Base-by-base conservation (phyloP, 2,797 vertebrate genomes). In the Botia kubotai region DNA sequence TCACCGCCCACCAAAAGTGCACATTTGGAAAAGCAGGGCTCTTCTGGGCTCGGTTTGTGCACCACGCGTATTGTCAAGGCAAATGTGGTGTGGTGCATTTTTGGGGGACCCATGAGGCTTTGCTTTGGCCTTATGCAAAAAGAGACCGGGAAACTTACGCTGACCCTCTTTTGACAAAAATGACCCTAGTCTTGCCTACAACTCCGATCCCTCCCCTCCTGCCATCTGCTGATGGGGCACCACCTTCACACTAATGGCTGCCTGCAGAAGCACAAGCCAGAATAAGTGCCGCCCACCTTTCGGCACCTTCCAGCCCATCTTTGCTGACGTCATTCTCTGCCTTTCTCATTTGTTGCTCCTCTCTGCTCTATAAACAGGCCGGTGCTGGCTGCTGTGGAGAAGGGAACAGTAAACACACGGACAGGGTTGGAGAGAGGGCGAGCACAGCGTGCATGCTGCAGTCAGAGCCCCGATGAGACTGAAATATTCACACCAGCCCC, bases 401-500 rank as follows among this genome's bases (percentile, higher is more conserved):
- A 82, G 58, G 48, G 70, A 73, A 80, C 72, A 73, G 62, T 72
- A 72, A 80, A 84, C 77, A 82, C 75, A 70, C 14, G 13, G 29
- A 75, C 19, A 79, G 55, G 72, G 82, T 77, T 82, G 70, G 82
- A 46, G 53, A 82, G 67, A 57, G 82, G 79, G 75, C 69, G 75
- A 83, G 43, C 69, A 16, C 79, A 76, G 67, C 80, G 76, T 68
- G 72, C 58, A 83, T 66, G 87, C 63, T 67, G 58, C 48, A 84
- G 80, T 86, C 72, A 86, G 90, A 90, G 89, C 89, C 77, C 52
- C 76, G 89, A 90, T 89, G 82, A 84, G 82, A 79, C 79, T 55
- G 55, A 77, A 81, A 83, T 82, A 83, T 87, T 85, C 82, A 82
- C 86, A 82, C 90, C 92, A 91, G 93, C 90, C 88, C 90, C 87